phyloP scores from a whole-genome alignment of 2,888 invertebrate genomes.

The Epinotia demarniana region DNA sequence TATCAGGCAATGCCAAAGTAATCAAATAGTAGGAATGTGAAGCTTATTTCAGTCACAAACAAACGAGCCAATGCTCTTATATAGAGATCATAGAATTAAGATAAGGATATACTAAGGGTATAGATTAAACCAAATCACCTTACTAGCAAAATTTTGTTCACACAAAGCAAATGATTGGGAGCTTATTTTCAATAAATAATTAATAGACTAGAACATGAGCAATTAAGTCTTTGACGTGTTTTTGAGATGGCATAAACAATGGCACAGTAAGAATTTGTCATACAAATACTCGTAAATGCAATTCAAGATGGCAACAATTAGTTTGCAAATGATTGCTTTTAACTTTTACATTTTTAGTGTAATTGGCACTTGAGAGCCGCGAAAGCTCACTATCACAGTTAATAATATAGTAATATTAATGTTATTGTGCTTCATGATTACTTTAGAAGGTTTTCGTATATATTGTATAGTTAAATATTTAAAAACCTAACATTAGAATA shows the following conservation, averaged over 20 bases:
- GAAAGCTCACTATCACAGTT: conserved; percentile 73
- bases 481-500: conserved; percentile 25
- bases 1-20: conserved; percentile 30
- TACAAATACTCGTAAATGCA: conserved; percentile 42
- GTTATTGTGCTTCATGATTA: conserved; percentile 69
- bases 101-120: conserved; percentile 50
- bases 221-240: conserved; percentile 72
- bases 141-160: conserved; percentile 40
- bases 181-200: conserved; percentile 52
- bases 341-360: conserved; percentile 37
- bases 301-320: conserved; percentile 50
- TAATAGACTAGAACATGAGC: conserved; percentile 84
- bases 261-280: conserved; percentile 66
- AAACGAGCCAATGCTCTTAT: conserved; percentile 50
- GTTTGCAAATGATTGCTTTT: conserved; percentile 40
- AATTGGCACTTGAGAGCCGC: conserved; percentile 67
- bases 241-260: conserved; percentile 70
- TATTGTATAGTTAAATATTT: conserved; percentile 47
- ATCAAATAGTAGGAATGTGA: conserved; percentile 65
- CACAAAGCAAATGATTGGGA: conserved; percentile 23
- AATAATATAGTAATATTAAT: conserved; percentile 54
- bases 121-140: conserved; percentile 50
- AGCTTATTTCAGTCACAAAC: conserved; percentile 61
- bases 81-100: conserved; percentile 61
- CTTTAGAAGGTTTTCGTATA: conserved; percentile 52